Conservation (phyloP, 2,888 invertebrate genomes). For the Gerris lacustris region DNA sequence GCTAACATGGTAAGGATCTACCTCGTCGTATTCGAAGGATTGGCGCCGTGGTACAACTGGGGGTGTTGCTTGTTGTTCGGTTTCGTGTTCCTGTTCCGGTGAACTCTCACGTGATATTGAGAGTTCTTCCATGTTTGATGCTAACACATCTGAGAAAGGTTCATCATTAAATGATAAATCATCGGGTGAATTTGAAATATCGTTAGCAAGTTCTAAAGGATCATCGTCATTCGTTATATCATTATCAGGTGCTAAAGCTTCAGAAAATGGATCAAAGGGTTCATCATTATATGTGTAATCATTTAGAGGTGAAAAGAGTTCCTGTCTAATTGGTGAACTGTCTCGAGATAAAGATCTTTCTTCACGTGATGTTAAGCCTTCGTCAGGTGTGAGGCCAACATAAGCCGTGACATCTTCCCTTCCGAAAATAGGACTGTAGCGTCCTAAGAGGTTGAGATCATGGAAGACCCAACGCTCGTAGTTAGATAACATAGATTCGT, state of each 20-base stretch:
- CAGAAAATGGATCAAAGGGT: no score
- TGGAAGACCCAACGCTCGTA: constrained; percentile 5
- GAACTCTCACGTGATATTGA: not conserved
- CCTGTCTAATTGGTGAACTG: not conserved
- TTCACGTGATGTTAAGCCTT: not conserved
- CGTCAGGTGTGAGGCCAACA: not conserved
- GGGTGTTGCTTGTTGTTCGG: no score
- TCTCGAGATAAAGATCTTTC: not conserved
- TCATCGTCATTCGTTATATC: constrained; percentile 1
- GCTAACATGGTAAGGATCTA: not conserved
- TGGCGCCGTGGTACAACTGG: no score
- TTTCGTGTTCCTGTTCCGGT: not conserved
- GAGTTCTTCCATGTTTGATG: not conserved
- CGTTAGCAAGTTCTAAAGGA: not conserved
- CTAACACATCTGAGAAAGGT: not conserved
- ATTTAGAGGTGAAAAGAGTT: not conserved
- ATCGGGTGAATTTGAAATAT: not conserved
- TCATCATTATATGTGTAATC: not conserved
- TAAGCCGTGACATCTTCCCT: not conserved
- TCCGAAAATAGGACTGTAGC: not conserved
- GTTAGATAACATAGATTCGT: constrained; percentile 5
- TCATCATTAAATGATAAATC: not conserved
- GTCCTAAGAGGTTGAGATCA: constrained; percentile 2
- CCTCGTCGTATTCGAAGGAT: not conserved
- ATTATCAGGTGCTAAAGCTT: not conserved